Evolutionary conservation across 2,888 invertebrate genomes (phyloP), one percentile per base, ranked within the genome.

Genomic region (Clostera curtula): DNA sequence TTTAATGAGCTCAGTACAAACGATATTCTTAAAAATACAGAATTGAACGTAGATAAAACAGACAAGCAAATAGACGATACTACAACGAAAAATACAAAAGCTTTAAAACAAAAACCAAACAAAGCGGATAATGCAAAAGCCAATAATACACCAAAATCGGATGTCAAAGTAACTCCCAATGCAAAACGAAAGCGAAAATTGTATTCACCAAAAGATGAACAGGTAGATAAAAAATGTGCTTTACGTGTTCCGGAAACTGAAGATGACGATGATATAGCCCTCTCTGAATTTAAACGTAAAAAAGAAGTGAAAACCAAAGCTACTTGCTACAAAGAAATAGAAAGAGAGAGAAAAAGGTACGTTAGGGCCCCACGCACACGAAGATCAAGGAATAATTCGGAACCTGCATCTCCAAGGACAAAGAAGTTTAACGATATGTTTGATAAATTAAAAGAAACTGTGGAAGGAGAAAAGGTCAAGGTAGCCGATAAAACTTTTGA

Each of bases 171-270:
- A n/a, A 51, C 46, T 6, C 39, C 52, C 47, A 2, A 22, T 34
- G 9, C 38, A 10, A 61, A 56, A 20, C 59, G 54, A 35, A 77
- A 69, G 47, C 67, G 79, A 8, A 80, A 79, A 43, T 51, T 82
- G 3, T 82, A 76, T 29, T 79, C 79, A 1, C 70, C 74, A 0
- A 75, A 74, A 56, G 55, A 66, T 23, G 65, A 58, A 27, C 32
- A 50, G 15, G 29, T 43, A 1, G 34, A 49, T 4, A 29, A 43
- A 20, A 37, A 52, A 10, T 13, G 27, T 3, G 18, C 25, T 2
- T 20, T 17, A 10, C 11, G 25, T 2, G 12, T 10, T 2, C 25
- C 31, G 1, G 34, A 41, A 11, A 19, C 23, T n/a, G n/a, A n/a
- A 10, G 40, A 45, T 3, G 38, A 45, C n/a, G 44, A 56, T 9